Evolutionary conservation across 2,888 invertebrate genomes (phyloP).

Genomic region (Suillia variegata): DNA sequence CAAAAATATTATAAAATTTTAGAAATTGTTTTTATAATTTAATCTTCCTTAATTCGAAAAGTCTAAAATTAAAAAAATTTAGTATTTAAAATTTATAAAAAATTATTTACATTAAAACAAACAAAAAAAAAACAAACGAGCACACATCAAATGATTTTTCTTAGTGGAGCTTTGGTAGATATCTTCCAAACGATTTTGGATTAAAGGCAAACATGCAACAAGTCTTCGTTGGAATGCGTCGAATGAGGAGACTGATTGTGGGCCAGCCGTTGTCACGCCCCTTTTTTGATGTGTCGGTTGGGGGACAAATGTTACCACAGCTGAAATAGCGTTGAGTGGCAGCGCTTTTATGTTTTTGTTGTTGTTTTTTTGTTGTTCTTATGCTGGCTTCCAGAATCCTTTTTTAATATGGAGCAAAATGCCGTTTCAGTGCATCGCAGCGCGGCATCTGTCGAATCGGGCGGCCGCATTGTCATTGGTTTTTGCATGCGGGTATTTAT

Average conservation of each 20-base stretch:
- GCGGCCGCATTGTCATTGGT: constrained; percentile 32
- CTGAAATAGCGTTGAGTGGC: background rate
- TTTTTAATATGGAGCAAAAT: constrained; percentile 16
- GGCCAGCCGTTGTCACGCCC: constrained; percentile 16
- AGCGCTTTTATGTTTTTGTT: constrained; percentile 10
- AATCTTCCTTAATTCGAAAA: too few relatives aligned
- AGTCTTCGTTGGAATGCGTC: constrained; percentile 22
- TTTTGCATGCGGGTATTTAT: constrained; percentile 17
- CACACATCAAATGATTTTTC: too few relatives aligned
- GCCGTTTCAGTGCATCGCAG: constrained; percentile 18
- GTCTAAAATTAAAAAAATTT: too few relatives aligned
- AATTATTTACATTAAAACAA: too few relatives aligned
- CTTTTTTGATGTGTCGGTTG: too few relatives aligned
- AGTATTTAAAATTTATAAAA: too few relatives aligned
- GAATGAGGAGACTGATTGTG: too few relatives aligned
- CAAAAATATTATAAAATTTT: too few relatives aligned
- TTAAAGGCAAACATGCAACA: constrained; percentile 23
- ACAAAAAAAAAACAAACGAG: too few relatives aligned
- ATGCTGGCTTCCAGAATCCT: constrained; percentile 3
- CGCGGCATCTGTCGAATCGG: constrained; percentile 1
- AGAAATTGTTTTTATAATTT: too few relatives aligned
- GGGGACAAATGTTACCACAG: too few relatives aligned
- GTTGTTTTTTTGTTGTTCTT: background rate
- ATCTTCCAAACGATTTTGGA: constrained; percentile 25
- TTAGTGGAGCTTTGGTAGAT: too few relatives aligned